phyloP scores from a whole-genome alignment of 1,140 invertebrate species.

The Drosophila setifemur region DNA sequence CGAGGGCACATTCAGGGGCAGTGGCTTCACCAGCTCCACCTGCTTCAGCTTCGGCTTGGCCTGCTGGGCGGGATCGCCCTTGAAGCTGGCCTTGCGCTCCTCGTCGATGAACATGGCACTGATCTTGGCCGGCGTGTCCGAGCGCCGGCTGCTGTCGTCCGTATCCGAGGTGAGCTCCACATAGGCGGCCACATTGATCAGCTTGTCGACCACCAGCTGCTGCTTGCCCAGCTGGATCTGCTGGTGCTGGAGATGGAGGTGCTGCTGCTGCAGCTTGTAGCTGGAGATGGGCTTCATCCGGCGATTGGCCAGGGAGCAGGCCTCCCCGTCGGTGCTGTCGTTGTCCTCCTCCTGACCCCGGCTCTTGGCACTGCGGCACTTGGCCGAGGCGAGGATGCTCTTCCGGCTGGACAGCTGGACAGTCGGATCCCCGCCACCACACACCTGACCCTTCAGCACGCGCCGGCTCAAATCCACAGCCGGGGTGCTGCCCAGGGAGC shows the following conservation, averaged over 20 bases:
- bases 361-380: slow-evolving; percentile 88
- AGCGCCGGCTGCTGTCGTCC: slow-evolving; percentile 77
- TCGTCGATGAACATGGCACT: slow-evolving; percentile 82
- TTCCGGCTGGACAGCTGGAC: slow-evolving; percentile 89
- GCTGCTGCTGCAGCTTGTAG: slow-evolving; percentile 63
- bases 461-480: slow-evolving; percentile 84
- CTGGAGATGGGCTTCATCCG: slow-evolving; percentile 69
- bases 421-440: slow-evolving; percentile 83
- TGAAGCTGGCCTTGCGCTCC: slow-evolving; percentile 82
- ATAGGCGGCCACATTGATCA: slow-evolving; percentile 81
- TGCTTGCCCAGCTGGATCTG: slow-evolving; percentile 45
- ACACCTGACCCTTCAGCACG: slow-evolving; percentile 85
- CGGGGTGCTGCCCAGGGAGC: slow-evolving; percentile 85
- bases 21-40: slow-evolving; percentile 42
- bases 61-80: slow-evolving; percentile 67
- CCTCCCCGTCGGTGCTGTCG: slow-evolving; percentile 81
- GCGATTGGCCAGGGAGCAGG: slow-evolving; percentile 60
- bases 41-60: slow-evolving; percentile 48
- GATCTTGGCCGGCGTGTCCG: slow-evolving; percentile 77
- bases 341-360: slow-evolving; percentile 70
- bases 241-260: slow-evolving; percentile 20
- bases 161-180: slow-evolving; percentile 81
- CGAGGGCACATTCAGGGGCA: slow-evolving; percentile 17
- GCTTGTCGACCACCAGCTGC: slow-evolving; percentile 75
- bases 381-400: slow-evolving; percentile 93